phyloP scores from a whole-genome alignment of 2,113 vertebrate genomes.

The Labeo catla region DNA sequence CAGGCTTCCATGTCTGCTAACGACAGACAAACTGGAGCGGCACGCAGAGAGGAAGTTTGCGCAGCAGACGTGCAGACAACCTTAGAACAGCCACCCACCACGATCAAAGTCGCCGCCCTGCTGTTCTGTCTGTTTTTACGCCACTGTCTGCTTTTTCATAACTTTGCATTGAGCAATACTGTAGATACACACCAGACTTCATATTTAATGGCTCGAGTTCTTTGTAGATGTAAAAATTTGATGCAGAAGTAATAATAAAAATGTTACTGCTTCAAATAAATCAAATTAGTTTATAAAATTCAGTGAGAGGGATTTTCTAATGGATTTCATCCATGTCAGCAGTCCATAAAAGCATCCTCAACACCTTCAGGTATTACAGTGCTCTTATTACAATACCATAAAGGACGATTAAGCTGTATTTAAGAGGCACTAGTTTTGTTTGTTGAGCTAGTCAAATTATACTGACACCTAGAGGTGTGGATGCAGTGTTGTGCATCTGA shows the following conservation, averaged over 20 bases:
- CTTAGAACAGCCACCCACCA: constrained; percentile 69
- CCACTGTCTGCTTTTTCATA: constrained; percentile 9
- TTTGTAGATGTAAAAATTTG: neutral
- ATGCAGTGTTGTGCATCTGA: neutral
- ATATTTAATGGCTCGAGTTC: neutral
- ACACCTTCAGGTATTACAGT: neutral
- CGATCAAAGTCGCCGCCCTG: constrained; percentile 72
- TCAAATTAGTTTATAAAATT: neutral
- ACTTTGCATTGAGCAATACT: neutral
- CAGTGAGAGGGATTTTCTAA: neutral
- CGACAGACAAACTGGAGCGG: constrained; percentile 20
- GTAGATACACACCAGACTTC: neutral
- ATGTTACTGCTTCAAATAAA: neutral
- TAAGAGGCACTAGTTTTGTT: neutral
- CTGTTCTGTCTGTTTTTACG: constrained; percentile 47
- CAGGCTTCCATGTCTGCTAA: constrained; percentile 40
- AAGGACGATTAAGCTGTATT: neutral
- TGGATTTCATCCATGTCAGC: neutral
- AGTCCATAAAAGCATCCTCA: neutral
- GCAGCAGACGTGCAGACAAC: constrained; percentile 41
- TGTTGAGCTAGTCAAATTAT: neutral
- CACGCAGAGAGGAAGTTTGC: constrained; percentile 22
- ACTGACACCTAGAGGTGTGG: neutral
- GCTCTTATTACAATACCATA: neutral
- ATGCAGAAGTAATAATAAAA: neutral